Percentiles rank a stretch among this genome's conserved stretches.
Conservation (phyloP, 2,888 invertebrate species). For the Tipula lateralis region DNA sequence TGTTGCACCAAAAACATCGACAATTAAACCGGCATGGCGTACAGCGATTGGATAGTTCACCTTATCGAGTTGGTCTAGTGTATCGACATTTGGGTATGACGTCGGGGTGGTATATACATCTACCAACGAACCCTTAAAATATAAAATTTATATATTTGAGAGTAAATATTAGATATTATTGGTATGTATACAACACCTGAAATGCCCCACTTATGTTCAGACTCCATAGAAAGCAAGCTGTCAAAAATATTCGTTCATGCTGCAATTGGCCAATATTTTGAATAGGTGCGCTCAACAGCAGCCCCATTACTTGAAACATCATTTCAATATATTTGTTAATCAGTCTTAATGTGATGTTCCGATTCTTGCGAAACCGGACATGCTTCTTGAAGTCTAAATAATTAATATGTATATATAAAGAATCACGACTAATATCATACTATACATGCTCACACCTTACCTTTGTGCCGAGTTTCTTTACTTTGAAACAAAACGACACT, state of each 20-base stretch:
- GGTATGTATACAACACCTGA: too few species aligned
- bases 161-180: neutral
- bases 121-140: conserved; percentile 35
- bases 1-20: conserved; percentile 35
- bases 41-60: conserved; percentile 33
- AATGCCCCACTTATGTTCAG: conserved; percentile 36
- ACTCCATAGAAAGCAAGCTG: conserved; percentile 34
- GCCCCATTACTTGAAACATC: neutral
- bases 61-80: conserved; percentile 34
- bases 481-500: neutral
- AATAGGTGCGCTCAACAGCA: conserved; percentile 33
- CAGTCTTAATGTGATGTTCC: neutral
- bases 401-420: neutral
- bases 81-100: conserved; percentile 35
- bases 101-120: conserved; percentile 35
- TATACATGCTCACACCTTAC: neutral
- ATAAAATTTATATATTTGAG: neutral
- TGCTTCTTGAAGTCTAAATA: neutral
- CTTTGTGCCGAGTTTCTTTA: neutral
- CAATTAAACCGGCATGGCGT: conserved; percentile 33
- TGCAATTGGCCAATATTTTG: conserved; percentile 32
- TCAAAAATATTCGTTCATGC: conserved; percentile 34
- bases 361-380: neutral
- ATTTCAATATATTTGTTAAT: neutral
- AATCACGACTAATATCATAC: too few species aligned